Base-by-base conservation (phyloP, 2,113 vertebrate genomes). In the Passer domesticus region DNA sequence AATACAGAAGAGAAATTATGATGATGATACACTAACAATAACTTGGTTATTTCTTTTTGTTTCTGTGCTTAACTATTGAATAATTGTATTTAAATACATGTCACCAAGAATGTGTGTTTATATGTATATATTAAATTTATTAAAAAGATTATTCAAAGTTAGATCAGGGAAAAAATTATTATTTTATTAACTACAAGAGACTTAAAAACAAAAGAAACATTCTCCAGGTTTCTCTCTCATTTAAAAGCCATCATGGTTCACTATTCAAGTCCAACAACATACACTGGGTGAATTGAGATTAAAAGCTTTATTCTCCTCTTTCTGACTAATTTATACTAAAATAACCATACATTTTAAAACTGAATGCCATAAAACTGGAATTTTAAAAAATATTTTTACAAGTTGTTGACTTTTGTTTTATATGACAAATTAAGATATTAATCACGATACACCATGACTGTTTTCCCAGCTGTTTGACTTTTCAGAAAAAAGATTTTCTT, bases 211-310 rank as follows among this genome's bases (percentile, higher is more conserved):
- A 72, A 23, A 25, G 11, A 56, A 52, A 10, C 0, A 19, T 20
- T 58, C 39, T 21, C 3, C 4, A 43, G 23, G 16, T 60, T 55
- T 68, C 4, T 70, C 11, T 11, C 4, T 73, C 18, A 33, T 53
- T 50, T 76, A 47, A 64, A 73, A 89, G 12, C 6, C 27, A 10
- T 13, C 0, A 0, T 8, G 3, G 7, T 30, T 76, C 27, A 35
- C 35, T 60, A 2, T 52, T 56, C 31, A 60, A 22, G 10, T 43
- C 27, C 13, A 55, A 12, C 46, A 59, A 2, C 11, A 33, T 9
- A 19, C 7, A n/a, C 2, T 24, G 44, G 1, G 3, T 63, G 14
- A 62, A 58, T 5, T 27, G 20, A 83, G 15, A 64, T 20, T 33
- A 81, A 50, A 64, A 77, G 2, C 6, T 63, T 64, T 56, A 35